phyloP scores from a whole-genome alignment of 2,888 invertebrate species.

The Pterostichus madidus region DNA sequence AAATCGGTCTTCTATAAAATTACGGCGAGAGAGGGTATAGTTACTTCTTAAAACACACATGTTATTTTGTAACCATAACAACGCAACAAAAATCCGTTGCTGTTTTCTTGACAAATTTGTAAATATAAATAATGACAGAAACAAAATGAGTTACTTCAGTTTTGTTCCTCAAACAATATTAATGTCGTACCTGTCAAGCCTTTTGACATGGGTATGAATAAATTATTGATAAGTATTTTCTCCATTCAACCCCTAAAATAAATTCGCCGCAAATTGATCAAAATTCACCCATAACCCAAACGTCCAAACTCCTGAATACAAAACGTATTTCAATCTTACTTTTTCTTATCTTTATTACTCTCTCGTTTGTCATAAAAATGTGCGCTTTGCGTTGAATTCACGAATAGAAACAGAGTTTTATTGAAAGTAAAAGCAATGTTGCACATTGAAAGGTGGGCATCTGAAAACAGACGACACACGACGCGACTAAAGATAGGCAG shows the following conservation, averaged over 20 bases:
- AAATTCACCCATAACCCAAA: neutral
- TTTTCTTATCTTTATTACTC: neutral
- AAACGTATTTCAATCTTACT: neutral
- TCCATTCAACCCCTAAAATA: too few species aligned
- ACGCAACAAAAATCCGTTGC: too few species aligned
- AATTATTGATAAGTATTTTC: too few species aligned
- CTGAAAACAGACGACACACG: neutral
- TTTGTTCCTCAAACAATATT: too few species aligned
- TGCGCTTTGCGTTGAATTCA: neutral
- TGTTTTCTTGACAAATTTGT: too few species aligned
- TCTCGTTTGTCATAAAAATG: conserved; percentile 8
- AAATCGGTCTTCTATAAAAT: too few species aligned
- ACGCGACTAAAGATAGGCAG: neutral
- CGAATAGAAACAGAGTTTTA: neutral
- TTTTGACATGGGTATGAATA: too few species aligned
- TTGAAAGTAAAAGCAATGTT: conserved; percentile 11
- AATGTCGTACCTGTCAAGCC: too few species aligned
- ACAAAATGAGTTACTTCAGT: too few species aligned
- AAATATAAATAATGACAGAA: neutral
- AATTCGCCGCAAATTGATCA: neutral
- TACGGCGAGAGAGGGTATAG: too few species aligned
- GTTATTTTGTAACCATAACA: too few species aligned
- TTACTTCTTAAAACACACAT: too few species aligned
- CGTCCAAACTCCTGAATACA: neutral
- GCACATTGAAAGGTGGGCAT: neutral